phyloP scores from a whole-genome alignment of 2,113 vertebrate species.

The Cephalopterus ornatus region DNA sequence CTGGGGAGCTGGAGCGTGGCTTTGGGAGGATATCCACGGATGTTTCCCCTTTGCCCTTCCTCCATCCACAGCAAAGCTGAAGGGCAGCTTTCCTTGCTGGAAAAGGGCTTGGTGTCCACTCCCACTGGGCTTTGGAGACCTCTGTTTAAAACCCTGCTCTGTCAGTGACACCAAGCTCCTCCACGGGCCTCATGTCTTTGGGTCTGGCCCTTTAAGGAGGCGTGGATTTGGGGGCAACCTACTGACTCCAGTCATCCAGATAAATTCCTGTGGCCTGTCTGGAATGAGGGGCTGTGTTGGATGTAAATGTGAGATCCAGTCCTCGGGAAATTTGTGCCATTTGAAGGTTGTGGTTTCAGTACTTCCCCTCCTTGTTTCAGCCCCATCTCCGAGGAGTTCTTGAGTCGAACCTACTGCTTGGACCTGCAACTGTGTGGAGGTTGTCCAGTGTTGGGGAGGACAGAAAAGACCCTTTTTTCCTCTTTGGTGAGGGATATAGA shows the following conservation, averaged over 20 bases:
- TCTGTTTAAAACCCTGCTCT: not conserved
- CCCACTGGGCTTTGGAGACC: not conserved
- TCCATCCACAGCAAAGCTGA: rapidly evolving
- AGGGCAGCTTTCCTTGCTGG: not conserved
- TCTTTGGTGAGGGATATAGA: not conserved
- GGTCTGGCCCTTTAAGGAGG: not conserved
- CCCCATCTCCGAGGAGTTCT: not conserved
- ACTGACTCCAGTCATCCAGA: not conserved
- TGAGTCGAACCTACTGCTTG: not conserved
- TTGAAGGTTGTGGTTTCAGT: not conserved
- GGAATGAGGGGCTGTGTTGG: not conserved
- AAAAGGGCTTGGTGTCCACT: not conserved
- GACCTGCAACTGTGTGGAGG: not conserved
- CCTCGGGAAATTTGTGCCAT: not conserved
- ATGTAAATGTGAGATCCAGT: not conserved
- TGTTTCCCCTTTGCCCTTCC: not conserved
- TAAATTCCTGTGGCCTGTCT: not conserved
- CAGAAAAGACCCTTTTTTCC: not conserved
- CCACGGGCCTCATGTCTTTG: not conserved
- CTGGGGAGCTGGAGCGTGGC: rapidly evolving
- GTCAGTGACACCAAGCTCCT: not conserved
- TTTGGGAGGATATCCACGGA: not conserved
- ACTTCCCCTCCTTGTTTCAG: not conserved
- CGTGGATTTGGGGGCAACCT: not conserved
- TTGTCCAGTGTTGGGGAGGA: not conserved